Base-by-base conservation (phyloP, 2,888 invertebrate species). In the Panopea generosa region DNA sequence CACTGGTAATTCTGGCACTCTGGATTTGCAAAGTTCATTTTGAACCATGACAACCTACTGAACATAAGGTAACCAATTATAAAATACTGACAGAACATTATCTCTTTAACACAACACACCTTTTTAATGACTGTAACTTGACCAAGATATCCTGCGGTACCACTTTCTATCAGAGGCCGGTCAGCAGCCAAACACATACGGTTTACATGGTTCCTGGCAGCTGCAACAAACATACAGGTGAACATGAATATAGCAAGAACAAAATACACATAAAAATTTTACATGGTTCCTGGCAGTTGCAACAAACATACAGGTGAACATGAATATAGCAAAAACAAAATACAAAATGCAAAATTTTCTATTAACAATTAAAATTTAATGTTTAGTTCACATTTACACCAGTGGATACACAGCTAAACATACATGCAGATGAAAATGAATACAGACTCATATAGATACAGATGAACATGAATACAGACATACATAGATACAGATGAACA, bases 341-440 rank as follows among this genome's bases (percentile, higher is more conserved):
- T 0, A 1, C 16, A 92, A 22, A n/a, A 14, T 50, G 2, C 14
- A 18, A 52, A 52, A n/a, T n/a, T n/a, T n/a, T n/a, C n/a, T n/a
- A n/a, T n/a, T n/a, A n/a, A n/a, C n/a, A n/a, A n/a, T n/a, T n/a
- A n/a, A n/a, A n/a, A n/a, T n/a, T n/a, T n/a, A 99, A 99, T 97
- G 99, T 97, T 29, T 99, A 95, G 94, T 99, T 99, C 0, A 99
- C 99, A 94, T 99, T 99, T 92, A 97, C 99, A 52, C 99, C 95
- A 0, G 99, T 99, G 53, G 96, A 96, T 93, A 81, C 47, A n/a
- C n/a, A n/a, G n/a, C n/a, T n/a, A n/a, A 87, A 77, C 14, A 69
- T 26, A 52, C 18, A 50, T 55, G 59, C 6, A 57, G 27, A 14
- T 33, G 9, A 1, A 27, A 11, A 57, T 20, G 18, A 16, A 40